Percentiles rank a stretch among this genome's conserved stretches.
Conservation (phyloP, 2,113 vertebrate species). For the Callorhinus ursinus region DNA sequence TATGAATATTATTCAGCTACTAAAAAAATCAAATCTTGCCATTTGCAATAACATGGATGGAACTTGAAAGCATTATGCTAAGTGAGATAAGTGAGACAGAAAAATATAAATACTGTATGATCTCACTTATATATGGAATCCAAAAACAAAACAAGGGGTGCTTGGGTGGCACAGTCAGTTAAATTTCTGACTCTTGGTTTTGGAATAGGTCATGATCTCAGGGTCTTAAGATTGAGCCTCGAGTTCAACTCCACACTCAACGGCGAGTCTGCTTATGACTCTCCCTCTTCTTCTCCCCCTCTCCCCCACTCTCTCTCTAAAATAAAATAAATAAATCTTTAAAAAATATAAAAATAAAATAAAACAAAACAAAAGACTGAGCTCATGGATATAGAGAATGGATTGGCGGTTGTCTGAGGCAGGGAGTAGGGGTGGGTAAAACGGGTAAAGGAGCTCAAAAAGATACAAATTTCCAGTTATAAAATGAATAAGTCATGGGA, state of each 20-base stretch:
- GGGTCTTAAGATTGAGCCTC: not conserved
- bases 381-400: not conserved
- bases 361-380: not conserved
- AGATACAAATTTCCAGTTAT: not conserved
- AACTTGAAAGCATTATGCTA: not conserved
- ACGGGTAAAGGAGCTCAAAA: not conserved
- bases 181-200: not conserved
- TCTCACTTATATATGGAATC: not conserved
- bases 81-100: not conserved
- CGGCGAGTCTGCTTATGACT: not conserved
- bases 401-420: not conserved
- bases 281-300: not conserved
- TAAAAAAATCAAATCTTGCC: not conserved
- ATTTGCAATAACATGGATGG: not conserved
- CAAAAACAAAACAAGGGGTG: not conserved
- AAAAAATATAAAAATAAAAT: not conserved
- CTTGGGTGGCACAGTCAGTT: not conserved
- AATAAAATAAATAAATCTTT: not conserved
- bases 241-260: not conserved
- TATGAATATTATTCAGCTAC: not conserved
- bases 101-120: not conserved
- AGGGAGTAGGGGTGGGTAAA: not conserved
- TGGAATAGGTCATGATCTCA: not conserved
- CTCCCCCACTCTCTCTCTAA: not conserved
- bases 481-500: not conserved